These are phyloP conservation scores for Tachyglossus aculeatus DNA, from an alignment of 2,797 vertebrate genomes.

Conservation along the genomic window DNA sequence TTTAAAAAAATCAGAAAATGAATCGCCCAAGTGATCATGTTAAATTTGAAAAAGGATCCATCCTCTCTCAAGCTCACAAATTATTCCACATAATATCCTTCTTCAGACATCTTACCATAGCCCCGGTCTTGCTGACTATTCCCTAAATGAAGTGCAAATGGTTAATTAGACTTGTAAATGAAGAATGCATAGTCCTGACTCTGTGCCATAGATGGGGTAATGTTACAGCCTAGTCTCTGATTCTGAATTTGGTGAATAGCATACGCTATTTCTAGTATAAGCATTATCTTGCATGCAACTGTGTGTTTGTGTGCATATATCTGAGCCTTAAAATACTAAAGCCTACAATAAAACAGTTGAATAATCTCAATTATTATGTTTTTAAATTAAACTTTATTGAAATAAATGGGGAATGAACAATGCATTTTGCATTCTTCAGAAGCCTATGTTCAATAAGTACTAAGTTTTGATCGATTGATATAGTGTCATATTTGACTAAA, in stretches of 20 bases:
- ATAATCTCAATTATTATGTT: slow-evolving; percentile 63
- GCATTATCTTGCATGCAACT: slow-evolving; percentile 22
- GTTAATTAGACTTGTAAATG: slow-evolving; percentile 26
- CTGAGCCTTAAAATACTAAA: slow-evolving; percentile 32
- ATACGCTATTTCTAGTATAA: too few relatives aligned
- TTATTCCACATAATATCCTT: not conserved
- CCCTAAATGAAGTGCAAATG: slow-evolving; percentile 21
- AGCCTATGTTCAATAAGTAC: slow-evolving; percentile 77
- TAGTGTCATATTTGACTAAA: slow-evolving; percentile 85
- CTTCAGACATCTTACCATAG: too few relatives aligned
- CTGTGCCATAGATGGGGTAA: slow-evolving; percentile 1
- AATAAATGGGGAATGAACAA: slow-evolving; percentile 70
- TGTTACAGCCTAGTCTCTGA: not conserved
- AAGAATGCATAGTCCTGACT: slow-evolving; percentile 21
- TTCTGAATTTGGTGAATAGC: too few relatives aligned
- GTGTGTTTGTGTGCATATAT: not conserved
- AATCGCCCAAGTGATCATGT: too few relatives aligned
- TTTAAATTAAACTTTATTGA: slow-evolving; percentile 77
- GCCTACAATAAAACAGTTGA: slow-evolving; percentile 33
- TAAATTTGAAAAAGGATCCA: not conserved
- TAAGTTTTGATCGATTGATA: slow-evolving; percentile 83
- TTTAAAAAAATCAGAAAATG: too few relatives aligned
- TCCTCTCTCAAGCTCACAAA: not conserved
- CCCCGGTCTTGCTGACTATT: slow-evolving; percentile 14
- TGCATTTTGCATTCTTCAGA: slow-evolving; percentile 77